Conservation (phyloP, 2,797 vertebrate species). For the Gymnothorax javanicus region DNA sequence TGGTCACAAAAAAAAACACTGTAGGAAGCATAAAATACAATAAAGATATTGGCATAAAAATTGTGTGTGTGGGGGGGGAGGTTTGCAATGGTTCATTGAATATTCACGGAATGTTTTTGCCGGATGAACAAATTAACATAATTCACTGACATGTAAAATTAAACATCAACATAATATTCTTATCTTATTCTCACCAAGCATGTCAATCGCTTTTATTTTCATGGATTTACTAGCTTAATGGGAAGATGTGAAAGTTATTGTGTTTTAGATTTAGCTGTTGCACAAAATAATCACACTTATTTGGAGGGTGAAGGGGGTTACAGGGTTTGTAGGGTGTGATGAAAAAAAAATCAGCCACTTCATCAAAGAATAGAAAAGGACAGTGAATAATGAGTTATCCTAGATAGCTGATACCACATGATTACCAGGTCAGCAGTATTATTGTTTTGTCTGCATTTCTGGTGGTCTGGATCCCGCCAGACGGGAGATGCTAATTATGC, state of each 20-base stretch:
- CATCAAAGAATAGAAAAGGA: not conserved
- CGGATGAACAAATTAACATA: not conserved
- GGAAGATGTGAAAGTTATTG: not conserved
- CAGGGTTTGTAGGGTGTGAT: not conserved
- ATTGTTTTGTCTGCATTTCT: not conserved
- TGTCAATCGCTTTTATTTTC: not conserved
- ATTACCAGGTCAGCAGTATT: slow-evolving; percentile 10
- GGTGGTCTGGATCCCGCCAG: not conserved
- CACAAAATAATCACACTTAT: not conserved
- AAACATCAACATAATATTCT: not conserved
- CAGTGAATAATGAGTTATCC: not conserved
- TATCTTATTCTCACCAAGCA: not conserved
- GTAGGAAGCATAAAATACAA: not conserved
- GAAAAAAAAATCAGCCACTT: not conserved
- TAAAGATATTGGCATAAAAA: no score
- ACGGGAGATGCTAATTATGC: not conserved
- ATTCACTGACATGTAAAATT: not conserved
- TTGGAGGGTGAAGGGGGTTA: not conserved
- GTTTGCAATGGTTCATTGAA: not conserved
- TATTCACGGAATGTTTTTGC: not conserved
- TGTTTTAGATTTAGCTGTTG: not conserved
- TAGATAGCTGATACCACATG: not conserved
- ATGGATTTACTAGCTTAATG: not conserved
- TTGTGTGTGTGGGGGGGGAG: no score
- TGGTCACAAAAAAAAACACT: not conserved